These are phyloP conservation scores for Takifugu bimaculatus DNA, from an alignment of 2,113 vertebrate species.

Conservation along the genomic window DNA sequence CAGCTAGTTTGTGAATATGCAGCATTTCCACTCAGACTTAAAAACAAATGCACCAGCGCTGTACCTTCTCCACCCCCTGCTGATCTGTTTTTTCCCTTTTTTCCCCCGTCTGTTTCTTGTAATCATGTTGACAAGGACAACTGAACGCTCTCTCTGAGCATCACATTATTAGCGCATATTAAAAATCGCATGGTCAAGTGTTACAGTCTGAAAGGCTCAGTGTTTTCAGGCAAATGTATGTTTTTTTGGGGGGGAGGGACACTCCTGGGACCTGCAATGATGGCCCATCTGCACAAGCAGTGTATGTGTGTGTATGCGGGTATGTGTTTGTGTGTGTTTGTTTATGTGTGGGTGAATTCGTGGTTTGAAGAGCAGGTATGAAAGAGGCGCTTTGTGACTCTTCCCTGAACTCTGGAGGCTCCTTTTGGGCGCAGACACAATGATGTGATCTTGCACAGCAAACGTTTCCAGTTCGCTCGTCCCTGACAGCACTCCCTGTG, in stretches of 20 bases:
- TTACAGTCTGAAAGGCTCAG: background rate
- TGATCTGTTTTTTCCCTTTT: no score
- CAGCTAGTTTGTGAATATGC: no score
- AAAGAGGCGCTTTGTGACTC: constrained; percentile 27
- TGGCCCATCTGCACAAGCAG: constrained; percentile 12
- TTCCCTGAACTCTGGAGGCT: constrained; percentile 25
- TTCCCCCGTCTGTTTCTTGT: no score
- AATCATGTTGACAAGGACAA: no score
- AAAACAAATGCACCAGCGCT: no score
- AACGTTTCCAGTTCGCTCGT: background rate
- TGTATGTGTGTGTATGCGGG: constrained; percentile 6
- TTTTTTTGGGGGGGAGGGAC: constrained; percentile 1
- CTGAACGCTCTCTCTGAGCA: no score
- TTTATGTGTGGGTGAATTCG: constrained; percentile 25
- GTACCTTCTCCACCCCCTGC: no score
- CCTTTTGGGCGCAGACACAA: constrained; percentile 7
- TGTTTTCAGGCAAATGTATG: constrained; percentile 24
- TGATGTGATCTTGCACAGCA: constrained; percentile 2
- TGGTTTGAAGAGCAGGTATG: constrained; percentile 24
- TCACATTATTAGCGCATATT: no score
- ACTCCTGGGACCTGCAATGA: constrained; percentile 29
- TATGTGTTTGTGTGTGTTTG: constrained; percentile 7
- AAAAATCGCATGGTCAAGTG: background rate
- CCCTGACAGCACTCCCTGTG: background rate
- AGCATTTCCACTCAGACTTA: no score